phyloP scores from a whole-genome alignment of 2,797 vertebrate species.

The Halcyon badia region DNA sequence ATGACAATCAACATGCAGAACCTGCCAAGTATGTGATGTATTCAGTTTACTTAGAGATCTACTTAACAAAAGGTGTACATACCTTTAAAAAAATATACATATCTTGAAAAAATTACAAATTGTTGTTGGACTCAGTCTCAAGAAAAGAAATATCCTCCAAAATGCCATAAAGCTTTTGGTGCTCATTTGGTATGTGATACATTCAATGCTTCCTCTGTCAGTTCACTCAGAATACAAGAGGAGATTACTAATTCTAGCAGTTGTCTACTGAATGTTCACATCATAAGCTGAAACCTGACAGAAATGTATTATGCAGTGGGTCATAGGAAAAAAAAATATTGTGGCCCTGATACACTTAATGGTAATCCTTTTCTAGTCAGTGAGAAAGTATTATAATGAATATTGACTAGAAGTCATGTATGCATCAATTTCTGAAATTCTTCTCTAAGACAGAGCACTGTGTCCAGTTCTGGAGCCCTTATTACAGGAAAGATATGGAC shows the following conservation, averaged over 20 bases:
- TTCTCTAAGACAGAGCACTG: neutral
- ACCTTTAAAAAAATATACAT: neutral
- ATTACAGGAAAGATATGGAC: too few relatives aligned
- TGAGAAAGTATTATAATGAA: neutral
- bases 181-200: neutral
- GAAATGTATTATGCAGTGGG: neutral
- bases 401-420: neutral
- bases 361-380: neutral
- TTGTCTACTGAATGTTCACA: neutral
- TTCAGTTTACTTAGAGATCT: neutral
- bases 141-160: neutral
- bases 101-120: neutral
- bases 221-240: neutral
- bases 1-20: neutral
- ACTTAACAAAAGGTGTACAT: neutral
- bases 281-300: neutral
- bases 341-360: neutral
- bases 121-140: neutral
- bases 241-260: neutral
- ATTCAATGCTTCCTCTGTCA: neutral
- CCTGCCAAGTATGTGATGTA: neutral
- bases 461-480: too few relatives aligned
- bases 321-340: fast-evolving
- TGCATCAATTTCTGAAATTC: neutral
- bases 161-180: neutral